Percentiles rank a stretch among this genome's conserved stretches.
Evolutionary conservation across 2,888 invertebrate genomes (phyloP).

Genomic region (Diplolepis rosae): DNA sequence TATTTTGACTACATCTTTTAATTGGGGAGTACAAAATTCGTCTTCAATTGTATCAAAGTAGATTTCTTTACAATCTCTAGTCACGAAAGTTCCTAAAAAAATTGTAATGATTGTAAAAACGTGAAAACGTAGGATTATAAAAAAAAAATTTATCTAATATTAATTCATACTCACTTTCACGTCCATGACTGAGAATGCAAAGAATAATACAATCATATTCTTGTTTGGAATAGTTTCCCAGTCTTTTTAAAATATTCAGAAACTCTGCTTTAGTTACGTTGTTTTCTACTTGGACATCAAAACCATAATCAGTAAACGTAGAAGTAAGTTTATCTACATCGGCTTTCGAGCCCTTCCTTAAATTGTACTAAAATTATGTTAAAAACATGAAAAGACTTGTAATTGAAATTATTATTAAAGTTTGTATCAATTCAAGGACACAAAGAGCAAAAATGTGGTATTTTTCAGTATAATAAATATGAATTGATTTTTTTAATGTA

Average conservation of each 20-base stretch:
- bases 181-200: neutral
- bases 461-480: no score
- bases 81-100: neutral
- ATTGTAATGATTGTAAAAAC: neutral
- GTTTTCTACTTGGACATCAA: neutral
- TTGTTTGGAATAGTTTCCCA: neutral
- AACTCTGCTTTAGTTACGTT: neutral
- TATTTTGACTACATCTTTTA: neutral
- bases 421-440: no score
- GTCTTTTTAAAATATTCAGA: neutral
- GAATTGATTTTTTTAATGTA: no score
- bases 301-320: neutral
- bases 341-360: neutral
- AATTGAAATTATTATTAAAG: no score
- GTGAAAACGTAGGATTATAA: neutral
- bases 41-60: neutral
- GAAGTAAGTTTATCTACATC: neutral
- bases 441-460: no score
- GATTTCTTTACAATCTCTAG: neutral
- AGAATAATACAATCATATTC: slow-evolving; percentile 3
- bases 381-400: no score
- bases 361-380: no score
- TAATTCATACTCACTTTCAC: neutral
- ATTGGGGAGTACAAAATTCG: neutral
- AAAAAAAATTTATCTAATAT: neutral